phyloP scores from a whole-genome alignment of 2,113 vertebrate species.

The Martes martes region DNA sequence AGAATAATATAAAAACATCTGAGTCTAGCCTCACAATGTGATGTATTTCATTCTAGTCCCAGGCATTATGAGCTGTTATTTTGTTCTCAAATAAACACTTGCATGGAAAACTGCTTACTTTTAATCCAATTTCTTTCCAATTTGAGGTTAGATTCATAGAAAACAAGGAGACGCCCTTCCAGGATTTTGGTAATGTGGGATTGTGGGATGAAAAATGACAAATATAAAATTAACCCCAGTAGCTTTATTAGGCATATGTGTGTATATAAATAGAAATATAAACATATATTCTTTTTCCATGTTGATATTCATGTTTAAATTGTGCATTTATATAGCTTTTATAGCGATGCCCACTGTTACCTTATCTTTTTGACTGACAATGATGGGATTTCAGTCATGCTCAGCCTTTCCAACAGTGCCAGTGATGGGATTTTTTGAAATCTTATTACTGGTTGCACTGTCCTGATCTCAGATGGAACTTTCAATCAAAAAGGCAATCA shows the following conservation, averaged over 20 bases:
- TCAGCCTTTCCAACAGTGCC: slow-evolving; percentile 82
- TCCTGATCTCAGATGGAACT: slow-evolving; percentile 84
- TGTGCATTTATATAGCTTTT: slow-evolving; percentile 77
- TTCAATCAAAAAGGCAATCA: slow-evolving; percentile 90
- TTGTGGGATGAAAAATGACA: not conserved
- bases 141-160: slow-evolving; percentile 35
- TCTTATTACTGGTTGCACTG: slow-evolving; percentile 84
- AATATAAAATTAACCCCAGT: not conserved
- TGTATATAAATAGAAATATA: not conserved
- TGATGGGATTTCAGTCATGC: slow-evolving; percentile 85
- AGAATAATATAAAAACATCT: slow-evolving; percentile 21
- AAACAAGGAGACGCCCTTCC: slow-evolving; percentile 8
- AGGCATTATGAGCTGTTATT: not conserved
- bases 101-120: slow-evolving; percentile 2
- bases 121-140: slow-evolving; percentile 43
- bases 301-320: slow-evolving; percentile 76
- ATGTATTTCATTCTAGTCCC: slow-evolving; percentile 51
- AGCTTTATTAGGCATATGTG: slow-evolving; percentile 45
- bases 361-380: slow-evolving; percentile 83
- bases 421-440: slow-evolving; percentile 86
- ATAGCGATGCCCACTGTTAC: slow-evolving; percentile 71
- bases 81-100: slow-evolving; percentile 21
- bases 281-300: slow-evolving; percentile 18
- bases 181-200: not conserved
- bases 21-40: slow-evolving; percentile 50